Base-by-base conservation (phyloP, 1,140 invertebrate genomes). In the Drosophila pseudoananassae region DNA sequence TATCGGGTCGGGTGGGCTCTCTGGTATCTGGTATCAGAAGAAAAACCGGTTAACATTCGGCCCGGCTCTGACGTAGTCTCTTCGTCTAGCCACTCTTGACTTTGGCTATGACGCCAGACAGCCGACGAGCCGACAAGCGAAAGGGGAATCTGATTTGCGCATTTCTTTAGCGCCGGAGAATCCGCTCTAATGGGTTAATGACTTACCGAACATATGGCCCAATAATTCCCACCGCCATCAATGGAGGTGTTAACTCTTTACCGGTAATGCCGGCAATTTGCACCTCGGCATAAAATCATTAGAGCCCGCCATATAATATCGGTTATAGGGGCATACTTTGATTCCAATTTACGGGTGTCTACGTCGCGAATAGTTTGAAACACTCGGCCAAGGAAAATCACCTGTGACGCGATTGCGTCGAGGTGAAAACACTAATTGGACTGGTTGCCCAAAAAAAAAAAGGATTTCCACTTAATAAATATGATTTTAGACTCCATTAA, bases 11-110 rank as follows among this genome's bases (percentile, higher is more conserved):
- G n/a, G 38, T 40, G 10, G 20, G 20, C 20, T 20, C 20, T 14
- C 38, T 14, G 38, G 4, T 51, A 51, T 51, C 25, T 27, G 49
- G 29, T 33, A 52, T 36, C 50, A 10, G 31, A 6, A 29, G 29
- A 12, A 55, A 59, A 55, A 70, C 64, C 64, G 14, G 66, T 70
- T 49, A 17, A 7, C 49, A 54, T 9, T 27, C 64, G 20, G 40
- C 40, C 31, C 1, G 6, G n/a, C 63, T 70, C 64, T 70, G 66
- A 70, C 66, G 66, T 70, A 68, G 65, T 56, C 43, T 38, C 4
- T 20, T 8, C 10, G 64, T 69, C 66, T 70, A 56, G 45, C 61
- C 66, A 70, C 33, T 70, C 63, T 69, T 69, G 66, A 70, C 66
- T 69, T 70, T 70, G 63, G 63, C 63, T 68, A 8, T 45, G 25